These are phyloP conservation scores for Telmatochromis sp. DNA, from an alignment of 2,113 vertebrate species.

Conservation along the genomic window DNA sequence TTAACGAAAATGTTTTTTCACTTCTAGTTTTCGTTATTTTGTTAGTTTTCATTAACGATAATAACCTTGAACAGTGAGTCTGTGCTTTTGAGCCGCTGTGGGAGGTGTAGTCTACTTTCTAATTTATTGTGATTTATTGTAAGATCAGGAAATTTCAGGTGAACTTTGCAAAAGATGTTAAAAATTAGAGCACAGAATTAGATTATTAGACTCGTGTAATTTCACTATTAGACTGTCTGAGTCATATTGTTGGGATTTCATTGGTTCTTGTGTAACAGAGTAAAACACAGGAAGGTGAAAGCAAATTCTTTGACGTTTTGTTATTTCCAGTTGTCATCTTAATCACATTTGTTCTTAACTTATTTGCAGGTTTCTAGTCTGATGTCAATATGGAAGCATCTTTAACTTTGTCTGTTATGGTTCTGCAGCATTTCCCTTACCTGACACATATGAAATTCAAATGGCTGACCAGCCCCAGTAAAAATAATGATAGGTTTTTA, in stretches of 20 bases:
- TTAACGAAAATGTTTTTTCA: too few species aligned
- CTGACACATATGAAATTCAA: not conserved
- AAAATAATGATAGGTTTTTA: not conserved
- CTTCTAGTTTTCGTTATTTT: too few species aligned
- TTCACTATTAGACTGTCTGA: not conserved
- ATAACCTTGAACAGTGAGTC: slow-evolving; percentile 79
- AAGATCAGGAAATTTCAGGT: not conserved
- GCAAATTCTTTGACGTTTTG: not conserved
- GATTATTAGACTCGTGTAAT: not conserved
- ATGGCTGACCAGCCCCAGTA: rapidly evolving
- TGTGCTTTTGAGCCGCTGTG: not conserved
- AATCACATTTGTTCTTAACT: not conserved
- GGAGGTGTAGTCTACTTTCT: not conserved
- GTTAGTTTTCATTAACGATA: too few species aligned
- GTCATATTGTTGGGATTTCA: not conserved
- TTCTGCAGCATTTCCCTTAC: not conserved
- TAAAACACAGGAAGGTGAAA: not conserved
- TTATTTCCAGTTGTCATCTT: not conserved
- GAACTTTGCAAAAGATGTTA: not conserved
- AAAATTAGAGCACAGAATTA: not conserved
- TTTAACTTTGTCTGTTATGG: not conserved
- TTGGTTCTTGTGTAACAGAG: not conserved
- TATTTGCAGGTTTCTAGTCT: not conserved
- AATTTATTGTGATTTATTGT: not conserved
- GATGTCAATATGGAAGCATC: not conserved